These are phyloP conservation scores for Ommatoiulus sabulosus DNA, from an alignment of 2,888 invertebrate species.

Conservation along the genomic window DNA sequence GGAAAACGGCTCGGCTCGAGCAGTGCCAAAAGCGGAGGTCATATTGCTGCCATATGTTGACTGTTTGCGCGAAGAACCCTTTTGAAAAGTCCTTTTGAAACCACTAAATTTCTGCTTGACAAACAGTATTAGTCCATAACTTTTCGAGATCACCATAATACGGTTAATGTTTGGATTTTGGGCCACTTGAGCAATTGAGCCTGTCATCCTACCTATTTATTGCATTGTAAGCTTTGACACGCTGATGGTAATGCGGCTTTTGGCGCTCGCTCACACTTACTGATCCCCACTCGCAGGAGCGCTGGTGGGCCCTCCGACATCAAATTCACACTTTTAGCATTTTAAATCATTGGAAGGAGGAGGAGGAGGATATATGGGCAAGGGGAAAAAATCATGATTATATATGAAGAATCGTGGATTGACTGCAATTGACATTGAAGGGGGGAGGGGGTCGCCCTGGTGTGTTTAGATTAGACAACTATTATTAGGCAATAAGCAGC, in stretches of 20 bases:
- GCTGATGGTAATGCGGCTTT: slow-evolving; percentile 52
- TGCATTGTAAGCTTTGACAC: slow-evolving; percentile 49
- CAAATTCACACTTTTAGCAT: slow-evolving; percentile 43
- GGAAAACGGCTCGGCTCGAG: not conserved
- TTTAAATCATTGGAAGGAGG: slow-evolving; percentile 40
- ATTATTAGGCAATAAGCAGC: slow-evolving; percentile 39
- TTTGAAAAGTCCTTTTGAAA: slow-evolving; percentile 49
- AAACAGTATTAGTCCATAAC: slow-evolving; percentile 52
- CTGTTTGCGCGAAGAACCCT: slow-evolving; percentile 38
- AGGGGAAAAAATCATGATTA: slow-evolving; percentile 43
- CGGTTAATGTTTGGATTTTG: slow-evolving; percentile 53
- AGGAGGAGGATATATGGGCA: slow-evolving; percentile 6
- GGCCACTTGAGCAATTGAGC: slow-evolving; percentile 52
- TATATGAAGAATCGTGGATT: slow-evolving; percentile 31
- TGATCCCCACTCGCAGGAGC: slow-evolving; percentile 42
- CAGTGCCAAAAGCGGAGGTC: slow-evolving; percentile 38
- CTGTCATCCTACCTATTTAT: slow-evolving; percentile 53
- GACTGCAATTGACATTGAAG: slow-evolving; percentile 38
- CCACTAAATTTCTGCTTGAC: slow-evolving; percentile 52
- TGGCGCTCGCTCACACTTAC: slow-evolving; percentile 51
- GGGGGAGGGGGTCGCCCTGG: not conserved
- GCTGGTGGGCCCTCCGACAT: slow-evolving; percentile 21
- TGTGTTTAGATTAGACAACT: not conserved
- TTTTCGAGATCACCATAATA: slow-evolving; percentile 51
- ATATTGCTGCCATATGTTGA: slow-evolving; percentile 40